phyloP scores from a whole-genome alignment of 2,797 vertebrate species.

The Melanotaenia maccullochi region DNA sequence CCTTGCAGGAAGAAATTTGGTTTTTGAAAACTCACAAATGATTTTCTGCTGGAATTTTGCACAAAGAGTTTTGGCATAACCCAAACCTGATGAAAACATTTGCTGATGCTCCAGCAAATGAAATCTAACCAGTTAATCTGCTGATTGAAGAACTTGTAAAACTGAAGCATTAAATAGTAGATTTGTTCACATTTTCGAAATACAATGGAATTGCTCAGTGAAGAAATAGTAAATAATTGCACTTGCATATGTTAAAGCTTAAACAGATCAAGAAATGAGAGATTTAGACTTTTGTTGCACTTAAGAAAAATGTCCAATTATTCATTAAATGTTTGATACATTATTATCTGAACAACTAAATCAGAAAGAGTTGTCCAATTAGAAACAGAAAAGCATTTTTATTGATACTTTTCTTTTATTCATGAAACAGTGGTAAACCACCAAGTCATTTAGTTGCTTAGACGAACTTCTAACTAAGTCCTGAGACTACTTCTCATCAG shows the following conservation, averaged over 20 bases:
- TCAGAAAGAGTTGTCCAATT: neutral
- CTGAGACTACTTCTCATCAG: neutral
- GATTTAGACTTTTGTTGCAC: neutral
- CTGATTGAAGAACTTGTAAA: too few relatives aligned
- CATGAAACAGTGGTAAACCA: neutral
- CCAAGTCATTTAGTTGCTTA: neutral
- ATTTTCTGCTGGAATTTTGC: neutral
- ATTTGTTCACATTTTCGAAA: neutral
- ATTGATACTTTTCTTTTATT: neutral
- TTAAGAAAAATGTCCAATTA: too few relatives aligned
- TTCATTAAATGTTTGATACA: rapidly evolving
- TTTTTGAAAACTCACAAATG: too few relatives aligned
- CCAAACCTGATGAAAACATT: neutral
- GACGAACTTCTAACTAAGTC: neutral
- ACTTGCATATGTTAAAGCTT: too few relatives aligned
- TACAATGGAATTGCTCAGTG: neutral
- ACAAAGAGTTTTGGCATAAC: neutral
- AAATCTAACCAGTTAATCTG: too few relatives aligned
- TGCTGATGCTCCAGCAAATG: neutral
- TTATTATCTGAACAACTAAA: neutral
- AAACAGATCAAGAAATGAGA: too few relatives aligned
- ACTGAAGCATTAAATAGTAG: neutral
- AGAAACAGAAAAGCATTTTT: neutral
- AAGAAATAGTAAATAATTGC: neutral
- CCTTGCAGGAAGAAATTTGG: too few relatives aligned